phyloP scores from a whole-genome alignment of 2,888 invertebrate genomes.

The Drosophila paracracens region DNA sequence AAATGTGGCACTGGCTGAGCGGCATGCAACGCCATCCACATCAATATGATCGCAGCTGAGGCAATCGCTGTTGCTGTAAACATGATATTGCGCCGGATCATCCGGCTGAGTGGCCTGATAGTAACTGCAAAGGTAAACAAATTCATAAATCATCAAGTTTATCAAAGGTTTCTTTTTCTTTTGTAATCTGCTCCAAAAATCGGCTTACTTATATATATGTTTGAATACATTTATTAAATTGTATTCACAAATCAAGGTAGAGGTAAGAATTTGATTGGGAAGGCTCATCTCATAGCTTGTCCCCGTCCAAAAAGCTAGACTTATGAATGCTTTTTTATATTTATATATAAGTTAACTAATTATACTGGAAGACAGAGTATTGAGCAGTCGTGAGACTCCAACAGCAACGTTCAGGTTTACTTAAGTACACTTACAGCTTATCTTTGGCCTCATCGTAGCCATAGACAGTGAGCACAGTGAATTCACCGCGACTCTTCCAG shows the following conservation, averaged over 20 bases:
- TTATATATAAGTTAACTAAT: neutral
- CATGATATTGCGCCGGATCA: conserved; percentile 90
- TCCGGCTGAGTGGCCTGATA: conserved; percentile 89
- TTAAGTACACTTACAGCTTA: conserved; percentile 85
- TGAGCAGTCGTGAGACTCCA: neutral
- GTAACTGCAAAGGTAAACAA: conserved; percentile 87
- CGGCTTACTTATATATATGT: too few relatives aligned
- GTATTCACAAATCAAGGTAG: neutral
- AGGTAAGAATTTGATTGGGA: neutral
- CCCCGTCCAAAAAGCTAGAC: neutral
- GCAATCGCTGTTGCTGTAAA: conserved; percentile 87
- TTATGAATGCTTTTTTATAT: neutral
- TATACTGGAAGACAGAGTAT: neutral
- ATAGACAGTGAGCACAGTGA: conserved; percentile 87
- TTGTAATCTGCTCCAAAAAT: neutral
- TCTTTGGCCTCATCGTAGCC: conserved; percentile 88
- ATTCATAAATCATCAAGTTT: neutral
- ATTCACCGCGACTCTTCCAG: conserved; percentile 85
- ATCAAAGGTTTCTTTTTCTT: neutral
- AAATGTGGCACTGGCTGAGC: conserved; percentile 87
- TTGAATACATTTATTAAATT: neutral
- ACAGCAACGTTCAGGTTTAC: neutral
- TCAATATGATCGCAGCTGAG: conserved; percentile 89
- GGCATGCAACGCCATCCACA: conserved; percentile 87
- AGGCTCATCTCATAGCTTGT: neutral